Evolutionary conservation across 1,140 invertebrate genomes (phyloP), one percentile per base, ranked within the genome.

Genomic region (Kradibia gibbosae): DNA sequence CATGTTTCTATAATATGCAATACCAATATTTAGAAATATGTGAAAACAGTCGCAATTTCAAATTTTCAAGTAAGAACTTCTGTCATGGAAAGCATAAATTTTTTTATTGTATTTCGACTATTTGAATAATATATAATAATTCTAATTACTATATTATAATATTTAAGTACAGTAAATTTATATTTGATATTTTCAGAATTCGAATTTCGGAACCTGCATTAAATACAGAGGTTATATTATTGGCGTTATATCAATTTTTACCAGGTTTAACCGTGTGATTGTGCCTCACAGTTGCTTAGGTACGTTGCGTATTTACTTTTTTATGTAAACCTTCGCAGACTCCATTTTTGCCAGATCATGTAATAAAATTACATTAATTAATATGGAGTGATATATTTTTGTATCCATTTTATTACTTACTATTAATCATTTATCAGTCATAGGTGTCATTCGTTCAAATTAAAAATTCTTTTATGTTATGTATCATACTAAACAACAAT

Each of bases 401-500:
- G 39, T 72, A 53, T 72, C 0, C 10, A 8, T 65, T 42, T 45
- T 62, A 55, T 34, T 50, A 39, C 22, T 0, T 74, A 0, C n/a
- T 31, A n/a, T 55, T 70, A 57, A 28, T 34, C 25, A 72, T 5
- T 28, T 39, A 28, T 48, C 39, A 62, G 67, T 80, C 55, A 80
- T 50, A 8, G 36, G 25, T 62, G 55, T 28, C 31, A 36, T 28
- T 74, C 55, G 17, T 50, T 53, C 22, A 62, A 67, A 53, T 75
- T 70, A 1, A 81, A 67, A 81, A 81, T 17, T 76, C 74, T 80
- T 67, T 34, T 45, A 34, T 67, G 28, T 28, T 67, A 22, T 11
- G 0, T 75, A 67, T 73, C 25, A 76, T 70, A 45, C 31, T 39
- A 53, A 17, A 75, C 76, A 81, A 81, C 73, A 81, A 70, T 81